Percentiles rank a stretch among this genome's conserved stretches.
Conservation (phyloP, 2,888 invertebrate species). For the Parapristionchus giblindavisi region DNA sequence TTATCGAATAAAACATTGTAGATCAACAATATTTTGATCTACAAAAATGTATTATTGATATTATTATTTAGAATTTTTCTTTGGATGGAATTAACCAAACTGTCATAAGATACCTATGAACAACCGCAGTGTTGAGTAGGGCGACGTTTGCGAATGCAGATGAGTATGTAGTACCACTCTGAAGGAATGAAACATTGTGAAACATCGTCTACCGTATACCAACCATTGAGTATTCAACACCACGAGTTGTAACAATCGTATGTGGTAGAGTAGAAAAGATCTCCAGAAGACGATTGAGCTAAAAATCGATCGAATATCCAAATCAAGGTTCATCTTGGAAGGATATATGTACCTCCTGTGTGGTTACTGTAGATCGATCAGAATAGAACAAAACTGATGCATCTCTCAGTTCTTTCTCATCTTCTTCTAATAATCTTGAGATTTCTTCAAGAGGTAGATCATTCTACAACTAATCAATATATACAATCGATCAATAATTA, state of each 20-base stretch:
- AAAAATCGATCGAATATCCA: background rate
- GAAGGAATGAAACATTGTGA: background rate
- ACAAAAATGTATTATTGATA: too few relatives aligned
- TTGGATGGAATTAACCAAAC: too few relatives aligned
- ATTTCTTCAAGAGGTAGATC: slow-evolving; percentile 21
- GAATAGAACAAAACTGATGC: slow-evolving; percentile 4
- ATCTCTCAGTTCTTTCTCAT: slow-evolving; percentile 21
- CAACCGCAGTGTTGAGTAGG: slow-evolving; percentile 26
- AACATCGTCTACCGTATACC: background rate
- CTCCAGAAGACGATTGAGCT: slow-evolving; percentile 15
- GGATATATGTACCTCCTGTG: background rate
- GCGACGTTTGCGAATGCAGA: slow-evolving; percentile 31
- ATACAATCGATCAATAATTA: background rate
- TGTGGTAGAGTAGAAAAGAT: slow-evolving; percentile 10
- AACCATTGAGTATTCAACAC: slow-evolving; percentile 21
- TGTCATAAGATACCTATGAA: slow-evolving; percentile 14
- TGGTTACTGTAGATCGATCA: slow-evolving; percentile 13
- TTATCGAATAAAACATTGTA: too few relatives aligned
- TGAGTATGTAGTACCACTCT: slow-evolving; percentile 17
- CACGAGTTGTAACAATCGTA: slow-evolving; percentile 12
- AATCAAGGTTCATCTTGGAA: background rate
- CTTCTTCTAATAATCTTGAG: background rate
- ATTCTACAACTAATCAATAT: background rate
- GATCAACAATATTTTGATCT: too few relatives aligned
- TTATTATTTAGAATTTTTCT: too few relatives aligned